Percentiles rank a stretch among this genome's conserved stretches.
These are phyloP conservation scores for Brachirus orientalis DNA, from an alignment of 2,113 vertebrate species.

Conservation along the genomic window DNA sequence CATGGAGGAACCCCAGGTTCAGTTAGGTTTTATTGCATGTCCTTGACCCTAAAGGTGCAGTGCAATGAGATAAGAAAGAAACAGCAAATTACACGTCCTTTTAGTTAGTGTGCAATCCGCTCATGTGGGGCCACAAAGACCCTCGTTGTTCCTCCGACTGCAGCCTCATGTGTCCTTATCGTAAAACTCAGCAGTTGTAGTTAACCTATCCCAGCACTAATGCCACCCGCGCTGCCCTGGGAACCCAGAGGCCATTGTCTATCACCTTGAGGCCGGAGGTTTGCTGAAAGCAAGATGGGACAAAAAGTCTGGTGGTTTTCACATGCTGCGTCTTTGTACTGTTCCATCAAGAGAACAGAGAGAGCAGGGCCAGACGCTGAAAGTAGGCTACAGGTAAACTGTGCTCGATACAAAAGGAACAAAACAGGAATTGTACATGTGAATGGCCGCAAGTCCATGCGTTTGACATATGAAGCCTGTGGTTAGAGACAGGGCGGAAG, in stretches of 20 bases:
- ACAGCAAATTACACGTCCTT: conserved; percentile 39
- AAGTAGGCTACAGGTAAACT: conserved; percentile 76
- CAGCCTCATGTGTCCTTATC: conserved; percentile 66
- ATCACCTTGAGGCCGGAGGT: conserved; percentile 49
- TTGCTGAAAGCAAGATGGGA: conserved; percentile 59
- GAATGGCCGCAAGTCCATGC: conserved; percentile 60
- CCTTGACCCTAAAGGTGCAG: conserved; percentile 16
- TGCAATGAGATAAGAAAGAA: conserved; percentile 26
- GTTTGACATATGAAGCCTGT: conserved; percentile 67
- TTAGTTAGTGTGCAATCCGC: conserved; percentile 27
- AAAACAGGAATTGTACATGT: conserved; percentile 75
- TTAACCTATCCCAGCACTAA: conserved; percentile 69
- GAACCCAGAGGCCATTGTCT: conserved; percentile 70
- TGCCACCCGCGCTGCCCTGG: conserved; percentile 64
- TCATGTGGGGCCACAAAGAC: conserved; percentile 66
- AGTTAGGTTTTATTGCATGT: conserved; percentile 26
- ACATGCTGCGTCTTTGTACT: conserved; percentile 70
- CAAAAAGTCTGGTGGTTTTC: conserved; percentile 68
- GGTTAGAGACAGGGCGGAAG: conserved; percentile 35
- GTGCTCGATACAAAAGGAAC: conserved; percentile 69
- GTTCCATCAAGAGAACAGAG: conserved; percentile 45
- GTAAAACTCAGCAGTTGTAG: conserved; percentile 57
- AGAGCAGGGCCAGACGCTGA: conserved; percentile 28
- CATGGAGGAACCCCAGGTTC: background rate
- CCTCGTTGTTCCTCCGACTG: conserved; percentile 60